phyloP scores from a whole-genome alignment of 2,113 vertebrate genomes.

The Vicugna pacos region DNA sequence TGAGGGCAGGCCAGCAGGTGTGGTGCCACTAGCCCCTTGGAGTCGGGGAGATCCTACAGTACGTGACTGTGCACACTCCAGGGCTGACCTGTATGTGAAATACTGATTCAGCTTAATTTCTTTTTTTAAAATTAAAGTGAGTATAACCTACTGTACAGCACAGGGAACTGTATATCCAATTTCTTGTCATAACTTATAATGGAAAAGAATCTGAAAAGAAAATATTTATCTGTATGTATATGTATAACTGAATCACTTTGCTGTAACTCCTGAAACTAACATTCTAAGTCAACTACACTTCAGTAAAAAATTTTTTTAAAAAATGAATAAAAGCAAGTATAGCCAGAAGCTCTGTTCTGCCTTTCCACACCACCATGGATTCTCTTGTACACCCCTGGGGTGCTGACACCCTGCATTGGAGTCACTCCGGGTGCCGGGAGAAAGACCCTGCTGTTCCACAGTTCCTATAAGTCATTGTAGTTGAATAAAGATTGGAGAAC shows the following conservation, averaged over 20 bases:
- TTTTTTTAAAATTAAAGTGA: not conserved
- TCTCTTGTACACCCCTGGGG: not conserved
- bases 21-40: not conserved
- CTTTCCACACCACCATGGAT: not conserved
- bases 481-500: not conserved
- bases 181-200: no score
- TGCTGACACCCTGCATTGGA: not conserved
- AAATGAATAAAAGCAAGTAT: not conserved
- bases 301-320: no score
- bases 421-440: not conserved
- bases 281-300: no score
- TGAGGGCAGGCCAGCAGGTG: not conserved
- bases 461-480: not conserved
- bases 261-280: no score
- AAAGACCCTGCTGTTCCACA: not conserved
- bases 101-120: not conserved
- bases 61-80: not conserved
- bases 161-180: no score
- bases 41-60: no score
- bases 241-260: no score
- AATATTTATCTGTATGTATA: no score
- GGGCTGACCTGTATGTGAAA: not conserved
- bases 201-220: no score
- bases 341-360: not conserved
- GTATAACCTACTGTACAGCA: no score